Base-by-base conservation (phyloP, 1,140 invertebrate genomes). In the Cephus cinctus region DNA sequence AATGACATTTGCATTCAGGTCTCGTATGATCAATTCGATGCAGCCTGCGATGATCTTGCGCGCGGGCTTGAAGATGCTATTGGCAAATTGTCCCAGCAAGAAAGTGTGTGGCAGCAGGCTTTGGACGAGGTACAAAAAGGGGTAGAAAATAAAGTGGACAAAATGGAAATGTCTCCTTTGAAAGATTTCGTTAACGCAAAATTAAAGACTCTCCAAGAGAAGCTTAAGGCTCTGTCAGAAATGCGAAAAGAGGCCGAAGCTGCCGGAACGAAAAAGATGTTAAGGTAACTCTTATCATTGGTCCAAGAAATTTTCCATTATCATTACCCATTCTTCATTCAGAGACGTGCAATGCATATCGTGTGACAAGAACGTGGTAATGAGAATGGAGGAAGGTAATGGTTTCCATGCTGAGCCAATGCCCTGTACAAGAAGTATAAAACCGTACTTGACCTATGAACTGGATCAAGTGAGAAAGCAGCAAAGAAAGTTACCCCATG, bases 331-430 rank as follows among this genome's bases (percentile, higher is more conserved):
- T 2, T 16, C 19, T 38, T 45, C 47, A 50, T 42, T 43, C 54
- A 84, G 84, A 54, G 82, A 87, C 41, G 74, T 88, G 2, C 84
- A 86, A 38, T 89, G 87, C 54, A 80, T 89, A 61, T 86, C 86
- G 0, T 89, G 87, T 56, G 85, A 89, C 52, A 83, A 84, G 12
- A 78, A 85, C 15, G 84, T 81, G 0, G 78, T 85, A 0, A 88
- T 89, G 84, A 73, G 75, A 6, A 82, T 76, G 50, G 75, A 85
- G n/a, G 76, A 81, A 2, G 72, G 75, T 27, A 54, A 67, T 1
- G 57, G 69, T 16, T 56, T 71, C 27, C 70, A 67, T 21, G 54
- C 75, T 1, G 48, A 81, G 31, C 72, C 81, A 1, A 76, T 82
- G 2, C 78, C 75, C 21, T 57, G 56, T 5, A 48, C 43, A 1